These are phyloP conservation scores for Chondrilla cf. caribensis DNA, from an alignment of 37 sponge, comb jelly and placozoan species.

Conservation along the genomic window DNA sequence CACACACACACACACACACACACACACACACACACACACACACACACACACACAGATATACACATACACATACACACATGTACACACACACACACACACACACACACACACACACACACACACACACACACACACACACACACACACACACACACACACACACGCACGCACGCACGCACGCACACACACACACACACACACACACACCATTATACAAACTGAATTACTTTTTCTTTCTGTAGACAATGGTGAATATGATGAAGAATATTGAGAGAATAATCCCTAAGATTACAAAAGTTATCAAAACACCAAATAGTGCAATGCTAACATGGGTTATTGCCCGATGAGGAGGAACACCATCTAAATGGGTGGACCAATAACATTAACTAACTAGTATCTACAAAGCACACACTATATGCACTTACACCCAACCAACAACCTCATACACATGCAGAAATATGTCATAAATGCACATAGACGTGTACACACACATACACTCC, in stretches of 20 bases:
- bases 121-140: no score
- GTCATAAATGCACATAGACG: no score
- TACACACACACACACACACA: no score
- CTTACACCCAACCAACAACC: no score
- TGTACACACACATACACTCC: no score
- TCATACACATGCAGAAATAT: neutral
- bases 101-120: no score
- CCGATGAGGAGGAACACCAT: neutral
- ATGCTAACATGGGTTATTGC: neutral
- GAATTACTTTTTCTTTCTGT: constrained; percentile 8
- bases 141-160: no score
- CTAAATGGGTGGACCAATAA: neutral
- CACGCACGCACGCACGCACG: no score
- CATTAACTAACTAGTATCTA: neutral
- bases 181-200: no score
- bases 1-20: neutral
- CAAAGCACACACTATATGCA: neutral
- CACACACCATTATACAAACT: no score
- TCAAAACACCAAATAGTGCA: neutral
- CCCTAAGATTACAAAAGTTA: neutral
- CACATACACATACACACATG: neutral
- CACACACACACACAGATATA: neutral
- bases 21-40: constrained; percentile 26
- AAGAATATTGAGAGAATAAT: constrained; percentile 1
- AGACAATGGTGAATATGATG: neutral